Conservation (phyloP, 2,888 invertebrate genomes). For the Drosophila pseudotalamancana region DNA sequence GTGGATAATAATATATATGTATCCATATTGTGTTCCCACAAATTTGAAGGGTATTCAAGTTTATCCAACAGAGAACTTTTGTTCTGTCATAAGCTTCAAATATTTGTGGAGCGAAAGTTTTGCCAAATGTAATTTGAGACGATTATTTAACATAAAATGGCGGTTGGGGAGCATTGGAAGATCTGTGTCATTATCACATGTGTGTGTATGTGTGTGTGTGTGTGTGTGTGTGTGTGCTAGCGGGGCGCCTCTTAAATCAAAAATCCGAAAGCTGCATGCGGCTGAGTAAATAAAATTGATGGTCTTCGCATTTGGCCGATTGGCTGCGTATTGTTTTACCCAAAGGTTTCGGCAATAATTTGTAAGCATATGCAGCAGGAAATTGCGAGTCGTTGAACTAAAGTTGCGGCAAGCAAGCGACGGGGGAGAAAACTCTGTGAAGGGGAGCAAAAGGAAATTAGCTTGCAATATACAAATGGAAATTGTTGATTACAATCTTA, state of each 20-base stretch:
- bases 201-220: background rate
- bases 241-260: constrained; percentile 62
- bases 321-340: constrained; percentile 36
- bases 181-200: constrained; percentile 56
- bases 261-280: constrained; percentile 44
- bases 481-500: constrained; percentile 26
- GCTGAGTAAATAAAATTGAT: constrained; percentile 39
- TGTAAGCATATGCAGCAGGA: constrained; percentile 51
- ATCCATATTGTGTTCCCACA: background rate
- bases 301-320: constrained; percentile 8
- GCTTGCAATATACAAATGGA: constrained; percentile 22
- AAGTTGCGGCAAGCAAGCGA: background rate
- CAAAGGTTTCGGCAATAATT: constrained; percentile 37
- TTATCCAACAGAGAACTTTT: background rate
- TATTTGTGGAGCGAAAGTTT: constrained; percentile 50
- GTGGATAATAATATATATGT: too few species aligned
- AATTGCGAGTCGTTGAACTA: constrained; percentile 36
- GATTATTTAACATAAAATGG: constrained; percentile 55
- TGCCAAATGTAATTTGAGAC: constrained; percentile 59
- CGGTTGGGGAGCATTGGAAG: constrained; percentile 14
- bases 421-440: background rate
- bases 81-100: constrained; percentile 1
- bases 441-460: constrained; percentile 19
- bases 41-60: constrained; percentile 7
- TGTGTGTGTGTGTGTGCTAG: background rate